Evolutionary conservation across 2,113 vertebrate genomes (phyloP).

Genomic region (Brienomyrus brachyistius): DNA sequence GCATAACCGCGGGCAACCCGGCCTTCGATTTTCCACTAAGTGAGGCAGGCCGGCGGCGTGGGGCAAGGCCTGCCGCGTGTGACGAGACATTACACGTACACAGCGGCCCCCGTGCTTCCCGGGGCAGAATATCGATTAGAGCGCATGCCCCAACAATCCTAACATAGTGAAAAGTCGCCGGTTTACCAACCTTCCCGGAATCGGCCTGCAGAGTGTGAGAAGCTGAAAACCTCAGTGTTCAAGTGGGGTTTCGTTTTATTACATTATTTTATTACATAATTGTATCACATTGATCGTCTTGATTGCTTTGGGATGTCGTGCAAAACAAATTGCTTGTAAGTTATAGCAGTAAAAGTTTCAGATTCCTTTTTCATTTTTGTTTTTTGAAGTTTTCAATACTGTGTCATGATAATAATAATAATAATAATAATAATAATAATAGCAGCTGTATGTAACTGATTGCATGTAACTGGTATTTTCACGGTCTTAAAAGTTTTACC

Average conservation of each 20-base stretch:
- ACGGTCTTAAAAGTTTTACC: neutral
- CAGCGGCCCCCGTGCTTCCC: neutral
- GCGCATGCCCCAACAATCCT: neutral
- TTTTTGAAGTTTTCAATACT: neutral
- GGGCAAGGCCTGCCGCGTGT: neutral
- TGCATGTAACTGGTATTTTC: neutral
- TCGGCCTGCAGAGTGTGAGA: neutral
- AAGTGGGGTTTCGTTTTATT: neutral
- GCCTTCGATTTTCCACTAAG: neutral
- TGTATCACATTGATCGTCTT: neutral
- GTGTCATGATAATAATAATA: neutral
- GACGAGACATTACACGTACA: neutral
- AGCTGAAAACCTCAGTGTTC: neutral
- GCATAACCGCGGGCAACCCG: neutral
- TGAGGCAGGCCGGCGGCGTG: neutral
- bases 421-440: neutral
- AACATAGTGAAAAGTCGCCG: neutral
- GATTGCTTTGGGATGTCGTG: neutral
- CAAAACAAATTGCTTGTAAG: neutral
- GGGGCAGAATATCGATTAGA: neutral
- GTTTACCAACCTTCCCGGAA: neutral
- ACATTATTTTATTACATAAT: neutral
- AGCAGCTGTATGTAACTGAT: neutral
- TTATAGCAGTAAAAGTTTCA: neutral
- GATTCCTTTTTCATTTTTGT: neutral